phyloP scores from a whole-genome alignment of 2,888 invertebrate genomes.

The Asteroscopus sphinx region DNA sequence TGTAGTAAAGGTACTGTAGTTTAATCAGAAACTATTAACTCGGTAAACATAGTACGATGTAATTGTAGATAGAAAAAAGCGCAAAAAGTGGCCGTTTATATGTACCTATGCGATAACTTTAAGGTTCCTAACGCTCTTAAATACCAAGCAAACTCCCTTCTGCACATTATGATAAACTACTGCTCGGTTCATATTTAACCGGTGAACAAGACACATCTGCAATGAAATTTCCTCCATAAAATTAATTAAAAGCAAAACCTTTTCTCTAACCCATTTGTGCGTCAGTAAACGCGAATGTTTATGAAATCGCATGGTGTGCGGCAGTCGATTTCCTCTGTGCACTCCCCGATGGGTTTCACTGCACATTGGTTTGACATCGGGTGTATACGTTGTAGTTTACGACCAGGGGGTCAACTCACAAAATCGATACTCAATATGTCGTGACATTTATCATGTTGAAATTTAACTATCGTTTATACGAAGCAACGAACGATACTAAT shows the following conservation, averaged over 20 bases:
- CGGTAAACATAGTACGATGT: no score
- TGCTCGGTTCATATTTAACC: background rate
- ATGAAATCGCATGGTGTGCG: slow-evolving; percentile 16
- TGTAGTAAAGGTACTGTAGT: no score
- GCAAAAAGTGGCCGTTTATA: no score
- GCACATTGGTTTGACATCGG: slow-evolving; percentile 53
- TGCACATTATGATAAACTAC: background rate
- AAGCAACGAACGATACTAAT: no score
- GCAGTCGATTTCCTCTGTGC: slow-evolving; percentile 15
- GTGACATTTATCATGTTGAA: no score
- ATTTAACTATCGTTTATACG: no score
- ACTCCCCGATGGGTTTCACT: slow-evolving; percentile 46
- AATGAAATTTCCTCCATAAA: slow-evolving; percentile 8
- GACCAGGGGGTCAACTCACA: no score
- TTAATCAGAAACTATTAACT: no score
- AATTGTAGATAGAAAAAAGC: no score
- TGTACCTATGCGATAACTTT: no score
- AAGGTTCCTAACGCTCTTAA: background rate
- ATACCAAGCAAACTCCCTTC: background rate
- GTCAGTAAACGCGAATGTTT: slow-evolving; percentile 28
- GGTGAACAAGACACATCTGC: slow-evolving; percentile 5
- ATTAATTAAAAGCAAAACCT: slow-evolving; percentile 9
- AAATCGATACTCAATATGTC: no score
- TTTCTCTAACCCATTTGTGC: slow-evolving; percentile 21
- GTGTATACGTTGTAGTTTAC: slow-evolving; percentile 58